phyloP scores from a whole-genome alignment of 2,797 vertebrate species.

The Poliocrania exsul region DNA sequence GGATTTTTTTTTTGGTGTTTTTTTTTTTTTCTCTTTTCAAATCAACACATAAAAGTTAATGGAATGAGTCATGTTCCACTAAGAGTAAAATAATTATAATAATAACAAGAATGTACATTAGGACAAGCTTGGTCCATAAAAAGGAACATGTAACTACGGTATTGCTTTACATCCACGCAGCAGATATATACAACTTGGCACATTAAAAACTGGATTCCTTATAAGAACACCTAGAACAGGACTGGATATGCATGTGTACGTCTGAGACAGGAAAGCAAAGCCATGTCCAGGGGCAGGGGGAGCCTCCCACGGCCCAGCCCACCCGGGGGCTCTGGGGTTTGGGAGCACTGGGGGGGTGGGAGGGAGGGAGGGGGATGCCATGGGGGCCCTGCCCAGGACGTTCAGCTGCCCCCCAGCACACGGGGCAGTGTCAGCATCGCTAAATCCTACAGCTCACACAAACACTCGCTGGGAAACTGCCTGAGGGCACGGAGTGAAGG shows the following conservation, averaged over 20 bases:
- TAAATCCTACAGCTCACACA: constrained; percentile 72
- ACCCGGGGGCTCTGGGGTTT: too few relatives aligned
- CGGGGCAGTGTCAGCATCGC: constrained; percentile 73
- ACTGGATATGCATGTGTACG: constrained; percentile 75
- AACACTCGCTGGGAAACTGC: constrained; percentile 76
- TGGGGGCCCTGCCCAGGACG: background rate
- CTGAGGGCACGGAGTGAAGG: constrained; percentile 75
- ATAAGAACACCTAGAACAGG: constrained; percentile 79
- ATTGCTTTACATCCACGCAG: constrained; percentile 84
- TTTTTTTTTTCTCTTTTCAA: constrained; percentile 58
- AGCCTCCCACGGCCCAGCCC: background rate
- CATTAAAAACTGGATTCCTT: constrained; percentile 78
- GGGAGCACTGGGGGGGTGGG: background rate
- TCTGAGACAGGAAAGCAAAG: constrained; percentile 78
- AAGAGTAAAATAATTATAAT: constrained; percentile 73
- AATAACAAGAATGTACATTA: constrained; percentile 77
- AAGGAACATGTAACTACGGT: constrained; percentile 75
- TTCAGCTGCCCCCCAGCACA: constrained; percentile 69
- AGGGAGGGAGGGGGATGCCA: background rate
- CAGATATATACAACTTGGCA: constrained; percentile 83
- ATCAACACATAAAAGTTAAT: constrained; percentile 76
- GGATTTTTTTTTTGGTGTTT: constrained; percentile 35
- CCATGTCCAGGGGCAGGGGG: constrained; percentile 64
- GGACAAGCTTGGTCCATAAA: constrained; percentile 79
- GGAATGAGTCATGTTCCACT: constrained; percentile 76